Base-by-base conservation (phyloP, 2,888 invertebrate genomes). In the Meghimatium bilineatum region DNA sequence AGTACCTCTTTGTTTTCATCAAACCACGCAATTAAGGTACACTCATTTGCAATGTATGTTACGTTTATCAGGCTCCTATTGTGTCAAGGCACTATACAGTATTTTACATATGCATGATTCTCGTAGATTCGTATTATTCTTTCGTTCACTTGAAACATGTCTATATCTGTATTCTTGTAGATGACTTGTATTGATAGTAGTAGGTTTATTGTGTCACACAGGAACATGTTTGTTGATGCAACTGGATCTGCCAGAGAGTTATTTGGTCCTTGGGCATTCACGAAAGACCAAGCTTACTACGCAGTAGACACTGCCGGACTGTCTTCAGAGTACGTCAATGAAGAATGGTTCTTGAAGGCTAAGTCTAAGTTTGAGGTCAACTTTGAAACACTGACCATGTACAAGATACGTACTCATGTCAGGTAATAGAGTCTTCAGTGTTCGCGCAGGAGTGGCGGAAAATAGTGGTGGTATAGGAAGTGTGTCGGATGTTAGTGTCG, bases 341-440 rank as follows among this genome's bases (percentile, higher is more conserved):
- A 96, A 89, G 95, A 95, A 17, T 97, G 96, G 96, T 98, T 97
- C 94, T 95, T 96, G 93, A 96, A 96, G 90, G 93, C 97, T 67
- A 97, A 97, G 92, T 96, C 97, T 92, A 95, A 97, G 76, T 98
- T 98, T 97, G 96, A 97, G 0, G 96, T 97, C 0, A 97, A 97
- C 94, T 97, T 96, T 90, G 95, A 80, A 8, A 86, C 85, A 14
- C 94, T 98, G 72, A 97, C 97, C 93, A 96, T 96, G 88, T 90
- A 87, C 81, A 88, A 87, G 74, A 71, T 86, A 96, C 49, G 63
- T 44, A 26, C 78, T 23, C 76, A 72, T 60, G 72, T 84, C 36
- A 79, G 84, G 84, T 84, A 52, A 14, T 56, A 3, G 23, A 10
- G 12, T 56, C 23, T 56, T 49, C 49, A 12, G n/a, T n/a, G n/a